Conservation (phyloP, 2,113 vertebrate genomes). For the Psettodes erumei region DNA sequence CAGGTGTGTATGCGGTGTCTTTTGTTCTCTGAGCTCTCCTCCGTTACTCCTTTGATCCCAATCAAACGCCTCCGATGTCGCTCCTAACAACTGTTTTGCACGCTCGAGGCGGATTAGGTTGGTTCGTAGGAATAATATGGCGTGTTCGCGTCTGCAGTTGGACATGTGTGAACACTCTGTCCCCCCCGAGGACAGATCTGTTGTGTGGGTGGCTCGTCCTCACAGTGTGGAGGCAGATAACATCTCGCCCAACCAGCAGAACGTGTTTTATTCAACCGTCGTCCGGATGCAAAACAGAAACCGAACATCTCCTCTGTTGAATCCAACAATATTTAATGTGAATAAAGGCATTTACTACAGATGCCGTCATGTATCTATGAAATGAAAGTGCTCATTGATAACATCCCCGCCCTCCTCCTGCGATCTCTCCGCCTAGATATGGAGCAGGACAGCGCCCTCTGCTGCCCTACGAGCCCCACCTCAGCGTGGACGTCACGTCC, state of each 20-base stretch:
- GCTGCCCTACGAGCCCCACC: constrained; percentile 84
- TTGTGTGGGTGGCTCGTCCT: constrained; percentile 73
- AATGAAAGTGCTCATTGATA: constrained; percentile 15
- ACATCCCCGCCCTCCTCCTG: background rate
- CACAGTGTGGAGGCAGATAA: constrained; percentile 64
- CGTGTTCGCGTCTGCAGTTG: constrained; percentile 33
- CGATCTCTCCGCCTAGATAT: constrained; percentile 78
- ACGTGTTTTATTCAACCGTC: constrained; percentile 61
- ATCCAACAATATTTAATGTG: background rate
- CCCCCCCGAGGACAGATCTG: constrained; percentile 56
- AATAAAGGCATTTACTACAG: background rate
- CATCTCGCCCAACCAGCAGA: constrained; percentile 68
- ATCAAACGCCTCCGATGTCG: constrained; percentile 34
- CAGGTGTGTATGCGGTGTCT: constrained; percentile 81
- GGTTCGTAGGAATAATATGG: constrained; percentile 22
- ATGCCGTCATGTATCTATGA: background rate
- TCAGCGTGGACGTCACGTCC: constrained; percentile 82
- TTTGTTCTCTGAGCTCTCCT: constrained; percentile 8
- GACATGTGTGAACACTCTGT: constrained; percentile 62
- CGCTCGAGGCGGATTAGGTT: constrained; percentile 16
- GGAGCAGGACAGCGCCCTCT: constrained; percentile 79
- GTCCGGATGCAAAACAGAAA: constrained; percentile 45
- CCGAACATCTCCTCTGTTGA: constrained; percentile 11
- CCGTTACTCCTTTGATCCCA: constrained; percentile 15
- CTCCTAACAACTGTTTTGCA: constrained; percentile 30